Evolutionary conservation across 2,888 invertebrate genomes (phyloP).

Genomic region (Alloscopus bannaensis): DNA sequence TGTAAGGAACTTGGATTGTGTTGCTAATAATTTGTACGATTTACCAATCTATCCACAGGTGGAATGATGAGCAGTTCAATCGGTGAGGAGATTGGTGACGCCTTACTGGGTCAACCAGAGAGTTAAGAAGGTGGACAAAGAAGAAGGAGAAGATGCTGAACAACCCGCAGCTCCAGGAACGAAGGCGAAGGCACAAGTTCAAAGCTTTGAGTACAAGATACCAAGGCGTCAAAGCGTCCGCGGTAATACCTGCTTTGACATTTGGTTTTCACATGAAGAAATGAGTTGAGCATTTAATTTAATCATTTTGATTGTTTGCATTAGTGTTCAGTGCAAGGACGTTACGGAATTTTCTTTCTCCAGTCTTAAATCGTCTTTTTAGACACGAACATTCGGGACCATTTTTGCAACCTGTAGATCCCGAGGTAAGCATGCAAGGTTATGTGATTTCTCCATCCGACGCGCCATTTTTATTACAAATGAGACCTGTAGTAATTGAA

Average conservation of each 20-base stretch:
- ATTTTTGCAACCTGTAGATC: conserved; percentile 52
- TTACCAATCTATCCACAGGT: too few relatives aligned
- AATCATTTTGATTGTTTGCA: conserved; percentile 65
- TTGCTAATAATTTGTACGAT: too few relatives aligned
- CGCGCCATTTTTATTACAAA: too few relatives aligned
- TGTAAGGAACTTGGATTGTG: too few relatives aligned
- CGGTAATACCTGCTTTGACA: conserved; percentile 12
- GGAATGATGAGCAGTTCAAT: too few relatives aligned
- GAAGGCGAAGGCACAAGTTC: conserved; percentile 11
- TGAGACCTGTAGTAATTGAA: too few relatives aligned
- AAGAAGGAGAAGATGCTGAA: conserved; percentile 2
- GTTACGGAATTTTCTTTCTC: conserved; percentile 91
- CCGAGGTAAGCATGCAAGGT: conserved; percentile 43
- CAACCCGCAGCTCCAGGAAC: conserved; percentile 19
- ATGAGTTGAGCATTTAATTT: not conserved
- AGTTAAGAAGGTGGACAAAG: not conserved
- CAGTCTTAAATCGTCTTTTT: conserved; percentile 94
- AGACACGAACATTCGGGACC: conserved; percentile 79
- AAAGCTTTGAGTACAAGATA: conserved; percentile 45
- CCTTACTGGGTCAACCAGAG: too few relatives aligned
- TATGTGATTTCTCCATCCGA: too few relatives aligned
- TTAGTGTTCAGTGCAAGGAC: conserved; percentile 94
- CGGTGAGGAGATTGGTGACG: too few relatives aligned
- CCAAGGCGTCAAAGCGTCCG: conserved; percentile 32
- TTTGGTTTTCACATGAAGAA: not conserved